Conservation (phyloP, 2,888 invertebrate species). For the Limenitis camilla region DNA sequence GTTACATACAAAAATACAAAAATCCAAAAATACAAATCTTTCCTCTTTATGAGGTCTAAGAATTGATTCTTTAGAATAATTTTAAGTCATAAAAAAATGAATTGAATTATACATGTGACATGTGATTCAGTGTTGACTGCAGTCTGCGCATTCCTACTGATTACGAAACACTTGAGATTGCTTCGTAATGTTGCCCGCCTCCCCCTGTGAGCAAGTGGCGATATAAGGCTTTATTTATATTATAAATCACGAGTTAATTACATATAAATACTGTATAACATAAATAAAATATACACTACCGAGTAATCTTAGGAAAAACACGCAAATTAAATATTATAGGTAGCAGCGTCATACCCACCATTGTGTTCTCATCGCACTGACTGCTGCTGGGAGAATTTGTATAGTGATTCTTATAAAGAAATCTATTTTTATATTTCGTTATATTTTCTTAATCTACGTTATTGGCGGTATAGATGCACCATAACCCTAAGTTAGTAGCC, state of each 20-base stretch:
- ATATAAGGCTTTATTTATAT: neutral
- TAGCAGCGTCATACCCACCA: neutral
- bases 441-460: too few relatives aligned
- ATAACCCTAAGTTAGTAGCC: too few relatives aligned
- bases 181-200: neutral
- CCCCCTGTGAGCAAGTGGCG: neutral
- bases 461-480: too few relatives aligned
- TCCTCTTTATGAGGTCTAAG: too few relatives aligned
- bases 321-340: neutral
- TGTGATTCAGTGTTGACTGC: neutral
- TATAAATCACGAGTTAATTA: neutral
- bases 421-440: too few relatives aligned
- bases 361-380: neutral
- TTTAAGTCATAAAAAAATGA: too few relatives aligned
- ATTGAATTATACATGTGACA: neutral
- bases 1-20: too few relatives aligned
- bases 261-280: slow-evolving; percentile 1
- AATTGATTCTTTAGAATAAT: too few relatives aligned
- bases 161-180: neutral
- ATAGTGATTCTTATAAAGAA: too few relatives aligned
- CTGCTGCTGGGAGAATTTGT: neutral
- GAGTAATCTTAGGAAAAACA: neutral
- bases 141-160: neutral
- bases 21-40: too few relatives aligned
- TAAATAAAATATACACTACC: neutral